phyloP scores from a whole-genome alignment of 2,113 vertebrate genomes.

The Heloderma charlesbogerti region DNA sequence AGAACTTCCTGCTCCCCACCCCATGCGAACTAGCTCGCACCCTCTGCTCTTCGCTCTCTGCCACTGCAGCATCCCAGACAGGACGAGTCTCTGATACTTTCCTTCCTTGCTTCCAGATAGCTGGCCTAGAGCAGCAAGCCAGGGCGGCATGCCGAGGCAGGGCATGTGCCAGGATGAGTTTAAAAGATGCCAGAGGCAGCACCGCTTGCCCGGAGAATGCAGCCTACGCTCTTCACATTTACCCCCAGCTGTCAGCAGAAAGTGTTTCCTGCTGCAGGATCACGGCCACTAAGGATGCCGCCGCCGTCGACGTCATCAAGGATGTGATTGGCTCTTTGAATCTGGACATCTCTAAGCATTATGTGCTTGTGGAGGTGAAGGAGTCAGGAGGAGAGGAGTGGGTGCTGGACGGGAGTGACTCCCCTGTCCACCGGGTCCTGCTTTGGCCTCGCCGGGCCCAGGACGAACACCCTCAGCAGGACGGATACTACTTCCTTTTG shows the following conservation, averaged over 20 bases:
- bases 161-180: slow-evolving; percentile 86
- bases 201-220: slow-evolving; percentile 72
- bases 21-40: too few relatives aligned
- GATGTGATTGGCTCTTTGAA: slow-evolving; percentile 78
- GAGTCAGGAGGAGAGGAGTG: slow-evolving; percentile 80
- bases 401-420: slow-evolving; percentile 81
- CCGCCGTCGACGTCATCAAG: slow-evolving; percentile 79
- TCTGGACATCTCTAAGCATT: slow-evolving; percentile 77
- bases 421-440: slow-evolving; percentile 82
- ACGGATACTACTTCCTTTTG: slow-evolving; percentile 90
- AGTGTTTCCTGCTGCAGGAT: slow-evolving; percentile 80
- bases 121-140: slow-evolving; percentile 74
- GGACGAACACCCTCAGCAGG: slow-evolving; percentile 80
- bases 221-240: slow-evolving; percentile 84
- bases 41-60: too few relatives aligned
- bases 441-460: slow-evolving; percentile 88
- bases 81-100: background rate
- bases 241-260: slow-evolving; percentile 81
- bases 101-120: slow-evolving; percentile 73
- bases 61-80: too few relatives aligned
- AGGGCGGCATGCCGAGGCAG: slow-evolving; percentile 82
- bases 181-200: slow-evolving; percentile 74
- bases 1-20: too few relatives aligned
- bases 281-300: slow-evolving; percentile 81
- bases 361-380: slow-evolving; percentile 88